phyloP scores from a whole-genome alignment of 1,140 invertebrate species.

The Drosophila melanica region DNA sequence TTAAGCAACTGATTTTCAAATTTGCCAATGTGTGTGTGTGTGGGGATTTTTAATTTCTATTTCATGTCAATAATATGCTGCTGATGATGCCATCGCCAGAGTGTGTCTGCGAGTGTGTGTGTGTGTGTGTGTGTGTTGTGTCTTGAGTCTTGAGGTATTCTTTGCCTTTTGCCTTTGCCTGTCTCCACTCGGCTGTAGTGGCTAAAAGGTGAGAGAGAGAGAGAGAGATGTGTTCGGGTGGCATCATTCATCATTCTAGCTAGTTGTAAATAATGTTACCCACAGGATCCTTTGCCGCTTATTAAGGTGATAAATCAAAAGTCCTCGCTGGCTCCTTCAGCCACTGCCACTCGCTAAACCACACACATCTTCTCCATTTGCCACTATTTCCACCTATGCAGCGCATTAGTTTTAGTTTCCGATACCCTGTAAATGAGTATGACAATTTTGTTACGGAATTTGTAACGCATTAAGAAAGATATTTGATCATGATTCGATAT shows the following conservation, averaged over 20 bases:
- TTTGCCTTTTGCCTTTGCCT: conserved; percentile 31
- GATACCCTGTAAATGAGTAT: neutral
- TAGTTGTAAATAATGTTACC: conserved; percentile 82
- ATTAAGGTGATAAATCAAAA: conserved; percentile 81
- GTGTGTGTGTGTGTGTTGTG: conserved; percentile 15
- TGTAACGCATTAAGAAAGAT: neutral
- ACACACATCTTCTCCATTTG: conserved; percentile 15
- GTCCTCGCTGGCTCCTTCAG: conserved; percentile 4
- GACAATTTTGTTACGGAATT: neutral
- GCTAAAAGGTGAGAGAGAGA: too few species aligned
- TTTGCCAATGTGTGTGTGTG: conserved; percentile 50
- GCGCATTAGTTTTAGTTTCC: conserved; percentile 37
- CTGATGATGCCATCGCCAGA: conserved; percentile 31
- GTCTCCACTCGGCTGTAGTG: conserved; percentile 12
- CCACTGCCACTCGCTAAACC: neutral
- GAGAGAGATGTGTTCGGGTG: too few species aligned
- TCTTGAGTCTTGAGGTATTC: conserved; percentile 38
- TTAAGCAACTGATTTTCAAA: conserved; percentile 79
- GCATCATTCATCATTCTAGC: conserved; percentile 73
- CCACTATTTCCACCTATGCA: conserved; percentile 10
- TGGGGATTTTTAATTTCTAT: conserved; percentile 65
- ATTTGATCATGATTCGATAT: too few species aligned
- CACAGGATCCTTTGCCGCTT: conserved; percentile 73
- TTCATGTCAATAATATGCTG: conserved; percentile 46
- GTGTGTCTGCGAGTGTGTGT: conserved; percentile 15